Evolutionary conservation across 2,113 vertebrate species (phyloP).

Genomic region (Triplophysa tibetana): DNA sequence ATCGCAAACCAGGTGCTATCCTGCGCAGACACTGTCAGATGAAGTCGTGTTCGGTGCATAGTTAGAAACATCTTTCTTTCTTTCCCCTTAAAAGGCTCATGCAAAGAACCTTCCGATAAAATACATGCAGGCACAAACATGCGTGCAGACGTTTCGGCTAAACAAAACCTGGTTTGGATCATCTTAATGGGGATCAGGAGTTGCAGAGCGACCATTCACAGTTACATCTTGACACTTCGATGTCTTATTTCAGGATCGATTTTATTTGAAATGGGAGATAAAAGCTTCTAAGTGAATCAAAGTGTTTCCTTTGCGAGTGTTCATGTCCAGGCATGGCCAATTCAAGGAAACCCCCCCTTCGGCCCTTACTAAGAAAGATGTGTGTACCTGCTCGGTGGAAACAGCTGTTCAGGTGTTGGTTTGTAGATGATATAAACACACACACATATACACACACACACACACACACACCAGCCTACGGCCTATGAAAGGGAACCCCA

Average conservation of each 20-base stretch:
- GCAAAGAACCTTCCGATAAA: not conserved
- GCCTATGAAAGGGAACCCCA: slow-evolving; percentile 75
- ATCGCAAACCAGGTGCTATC: slow-evolving; percentile 18
- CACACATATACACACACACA: not conserved
- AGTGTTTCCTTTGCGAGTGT: slow-evolving; percentile 29
- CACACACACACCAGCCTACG: slow-evolving; percentile 35
- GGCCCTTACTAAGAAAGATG: not conserved
- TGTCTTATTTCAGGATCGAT: not conserved
- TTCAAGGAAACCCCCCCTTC: not conserved
- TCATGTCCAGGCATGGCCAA: slow-evolving; percentile 26
- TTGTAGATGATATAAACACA: slow-evolving; percentile 58
- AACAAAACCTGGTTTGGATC: not conserved
- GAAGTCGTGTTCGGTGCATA: slow-evolving; percentile 9
- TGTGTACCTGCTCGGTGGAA: slow-evolving; percentile 51
- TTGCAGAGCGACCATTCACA: not conserved
- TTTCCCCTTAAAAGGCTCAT: slow-evolving; percentile 12
- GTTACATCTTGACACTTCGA: not conserved
- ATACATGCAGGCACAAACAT: slow-evolving; percentile 8
- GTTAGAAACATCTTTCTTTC: slow-evolving; percentile 22
- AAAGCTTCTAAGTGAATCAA: not conserved
- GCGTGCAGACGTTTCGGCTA: not conserved
- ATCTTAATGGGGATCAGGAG: not conserved
- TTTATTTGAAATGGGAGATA: not conserved
- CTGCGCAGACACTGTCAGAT: slow-evolving; percentile 5
- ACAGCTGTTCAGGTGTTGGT: slow-evolving; percentile 76